Conservation (phyloP, 2,113 vertebrate genomes). For the Myiagra hebetior region DNA sequence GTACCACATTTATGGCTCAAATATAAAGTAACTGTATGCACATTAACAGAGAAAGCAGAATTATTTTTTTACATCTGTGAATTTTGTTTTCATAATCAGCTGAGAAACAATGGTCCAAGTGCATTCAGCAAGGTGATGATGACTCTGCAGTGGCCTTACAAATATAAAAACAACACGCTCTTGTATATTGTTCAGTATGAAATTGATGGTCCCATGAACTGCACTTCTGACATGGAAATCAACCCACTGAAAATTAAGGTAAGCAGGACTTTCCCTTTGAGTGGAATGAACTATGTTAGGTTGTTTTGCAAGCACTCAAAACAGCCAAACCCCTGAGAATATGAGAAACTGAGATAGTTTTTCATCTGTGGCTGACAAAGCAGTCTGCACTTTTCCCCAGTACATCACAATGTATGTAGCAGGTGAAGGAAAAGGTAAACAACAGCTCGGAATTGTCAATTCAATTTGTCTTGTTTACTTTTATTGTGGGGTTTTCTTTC, state of each 20-base stretch:
- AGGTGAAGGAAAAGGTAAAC: not conserved
- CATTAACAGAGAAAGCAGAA: not conserved
- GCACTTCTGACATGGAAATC: slow-evolving; percentile 85
- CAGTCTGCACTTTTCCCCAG: not conserved
- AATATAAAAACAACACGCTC: slow-evolving; percentile 81
- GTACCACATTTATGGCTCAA: not conserved
- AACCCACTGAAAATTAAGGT: slow-evolving; percentile 92
- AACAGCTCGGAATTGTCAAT: not conserved
- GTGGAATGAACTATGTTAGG: not conserved
- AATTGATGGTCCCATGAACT: slow-evolving; percentile 95
- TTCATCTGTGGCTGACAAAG: not conserved
- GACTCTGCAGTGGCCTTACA: slow-evolving; percentile 87
- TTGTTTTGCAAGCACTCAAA: not conserved
- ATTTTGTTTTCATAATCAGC: slow-evolving; percentile 68
- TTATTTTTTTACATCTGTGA: not conserved
- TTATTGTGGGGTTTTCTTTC: not conserved
- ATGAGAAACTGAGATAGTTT: not conserved
- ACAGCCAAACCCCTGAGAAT: not conserved
- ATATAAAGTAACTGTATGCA: not conserved
- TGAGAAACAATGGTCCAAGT: slow-evolving; percentile 92
- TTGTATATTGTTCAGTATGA: slow-evolving; percentile 86
- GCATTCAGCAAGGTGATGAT: slow-evolving; percentile 92
- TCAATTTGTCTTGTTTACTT: not conserved
- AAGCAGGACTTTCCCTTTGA: not conserved
- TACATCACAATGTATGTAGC: not conserved